Evolutionary conservation across 2,888 invertebrate species (phyloP).

Genomic region (Ichneumon xanthorius): DNA sequence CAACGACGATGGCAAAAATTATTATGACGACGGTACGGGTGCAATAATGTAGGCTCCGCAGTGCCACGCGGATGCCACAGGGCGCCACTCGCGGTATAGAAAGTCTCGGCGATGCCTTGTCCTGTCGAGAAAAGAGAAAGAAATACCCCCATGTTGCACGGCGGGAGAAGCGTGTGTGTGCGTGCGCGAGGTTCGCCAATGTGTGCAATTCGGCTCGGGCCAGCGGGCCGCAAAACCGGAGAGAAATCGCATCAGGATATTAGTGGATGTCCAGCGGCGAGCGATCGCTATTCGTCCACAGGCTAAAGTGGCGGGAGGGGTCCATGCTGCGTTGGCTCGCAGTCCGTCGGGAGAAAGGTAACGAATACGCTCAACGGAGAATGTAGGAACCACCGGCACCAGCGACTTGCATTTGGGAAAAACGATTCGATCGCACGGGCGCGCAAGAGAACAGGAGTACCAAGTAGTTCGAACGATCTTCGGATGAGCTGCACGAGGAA

Average conservation of each 20-base stretch:
- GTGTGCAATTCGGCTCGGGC: constrained; percentile 38
- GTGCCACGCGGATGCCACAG: constrained; percentile 29
- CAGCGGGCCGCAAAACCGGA: constrained; percentile 61
- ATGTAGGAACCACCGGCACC: constrained; percentile 28
- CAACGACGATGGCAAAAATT: constrained; percentile 46
- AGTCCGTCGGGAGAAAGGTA: constrained; percentile 46
- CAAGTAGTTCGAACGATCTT: not conserved
- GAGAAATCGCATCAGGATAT: constrained; percentile 69
- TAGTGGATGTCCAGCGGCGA: constrained; percentile 63
- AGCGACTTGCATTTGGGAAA: constrained; percentile 53
- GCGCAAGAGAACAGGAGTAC: constrained; percentile 1
- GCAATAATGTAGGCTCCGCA: constrained; percentile 59
- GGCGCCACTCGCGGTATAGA: constrained; percentile 59
- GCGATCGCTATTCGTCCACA: constrained; percentile 59
- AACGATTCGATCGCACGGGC: constrained; percentile 31
- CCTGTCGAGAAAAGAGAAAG: constrained; percentile 18
- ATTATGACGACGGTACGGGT: constrained; percentile 62
- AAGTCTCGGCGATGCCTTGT: constrained; percentile 52
- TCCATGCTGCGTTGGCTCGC: not conserved
- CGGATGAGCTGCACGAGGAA: not conserved
- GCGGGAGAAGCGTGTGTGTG: not conserved
- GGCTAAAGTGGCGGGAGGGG: constrained; percentile 43
- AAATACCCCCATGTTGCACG: constrained; percentile 8
- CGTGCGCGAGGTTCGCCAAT: not conserved
- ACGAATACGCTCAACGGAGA: constrained; percentile 31